A percentile compares a stretch with the other conserved stretches of the same genome.
Evolutionary conservation across 2,797 vertebrate genomes (phyloP).

Genomic region (Macrochelys suwanniensis): DNA sequence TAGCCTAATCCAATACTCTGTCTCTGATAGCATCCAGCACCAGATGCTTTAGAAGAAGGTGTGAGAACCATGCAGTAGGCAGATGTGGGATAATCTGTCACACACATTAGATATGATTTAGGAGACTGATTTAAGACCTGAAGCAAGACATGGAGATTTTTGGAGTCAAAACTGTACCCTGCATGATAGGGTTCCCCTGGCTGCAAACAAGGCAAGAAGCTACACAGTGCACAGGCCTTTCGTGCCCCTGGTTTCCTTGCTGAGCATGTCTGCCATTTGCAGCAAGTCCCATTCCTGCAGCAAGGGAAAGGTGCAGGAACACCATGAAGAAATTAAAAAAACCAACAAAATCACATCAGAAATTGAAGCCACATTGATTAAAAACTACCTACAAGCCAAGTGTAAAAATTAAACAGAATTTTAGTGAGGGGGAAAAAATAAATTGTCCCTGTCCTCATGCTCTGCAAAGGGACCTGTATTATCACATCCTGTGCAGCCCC

Average conservation of each 20-base stretch:
- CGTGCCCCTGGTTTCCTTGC: not conserved
- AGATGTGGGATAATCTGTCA: not conserved
- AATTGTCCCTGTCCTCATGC: too few species aligned
- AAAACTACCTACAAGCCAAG: too few species aligned
- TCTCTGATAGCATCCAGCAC: not conserved
- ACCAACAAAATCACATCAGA: not conserved
- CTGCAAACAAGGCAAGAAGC: not conserved
- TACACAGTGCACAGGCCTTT: not conserved
- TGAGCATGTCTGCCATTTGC: not conserved
- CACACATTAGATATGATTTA: not conserved
- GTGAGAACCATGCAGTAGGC: not conserved
- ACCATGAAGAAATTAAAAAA: not conserved
- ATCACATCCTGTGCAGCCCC: too few species aligned
- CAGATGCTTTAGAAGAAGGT: fast-evolving
- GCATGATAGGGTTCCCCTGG: too few species aligned
- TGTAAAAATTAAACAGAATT: too few species aligned
- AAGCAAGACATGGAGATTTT: not conserved
- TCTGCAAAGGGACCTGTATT: too few species aligned
- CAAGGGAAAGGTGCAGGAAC: not conserved
- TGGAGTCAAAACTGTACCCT: not conserved
- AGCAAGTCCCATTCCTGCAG: not conserved
- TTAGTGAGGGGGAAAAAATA: too few species aligned
- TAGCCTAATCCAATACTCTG: not conserved
- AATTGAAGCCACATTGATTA: too few species aligned
- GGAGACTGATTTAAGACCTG: not conserved